phyloP scores from a whole-genome alignment of 64 coral and sea anemone genomes.

The Acropora tenuis region DNA sequence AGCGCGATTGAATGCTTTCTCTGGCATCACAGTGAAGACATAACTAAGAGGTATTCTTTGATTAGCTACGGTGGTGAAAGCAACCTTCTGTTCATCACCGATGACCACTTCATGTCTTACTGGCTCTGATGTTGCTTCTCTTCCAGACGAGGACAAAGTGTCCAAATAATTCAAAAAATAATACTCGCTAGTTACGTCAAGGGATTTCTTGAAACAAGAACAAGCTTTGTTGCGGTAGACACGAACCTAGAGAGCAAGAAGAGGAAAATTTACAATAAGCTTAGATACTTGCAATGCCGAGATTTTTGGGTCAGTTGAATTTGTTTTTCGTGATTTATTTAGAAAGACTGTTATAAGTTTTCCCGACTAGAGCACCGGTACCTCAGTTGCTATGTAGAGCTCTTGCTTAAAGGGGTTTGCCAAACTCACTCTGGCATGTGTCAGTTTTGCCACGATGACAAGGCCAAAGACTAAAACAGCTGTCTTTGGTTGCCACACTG shows the following conservation, averaged over 20 bases:
- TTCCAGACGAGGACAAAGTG: background rate
- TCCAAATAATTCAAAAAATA: background rate
- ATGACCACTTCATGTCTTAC: background rate
- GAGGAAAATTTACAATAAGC: no score
- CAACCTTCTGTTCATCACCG: background rate
- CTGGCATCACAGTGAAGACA: slow-evolving; percentile 27
- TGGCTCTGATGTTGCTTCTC: background rate
- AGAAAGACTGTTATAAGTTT: no score
- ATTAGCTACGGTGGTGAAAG: background rate
- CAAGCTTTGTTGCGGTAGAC: background rate
- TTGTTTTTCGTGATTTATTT: no score
- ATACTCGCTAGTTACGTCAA: background rate
- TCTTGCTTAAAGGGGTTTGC: no score
- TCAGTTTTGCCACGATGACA: no score
- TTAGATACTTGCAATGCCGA: no score
- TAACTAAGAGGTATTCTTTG: background rate
- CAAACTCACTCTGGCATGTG: no score
- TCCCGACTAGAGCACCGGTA: no score
- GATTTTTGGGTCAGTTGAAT: no score
- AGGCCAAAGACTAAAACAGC: no score
- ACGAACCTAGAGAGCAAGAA: background rate
- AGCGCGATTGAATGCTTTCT: background rate
- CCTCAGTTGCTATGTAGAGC: no score
- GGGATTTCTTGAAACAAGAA: background rate
- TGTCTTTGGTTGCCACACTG: no score